Evolutionary conservation across 2,888 invertebrate species (phyloP).

Genomic region (Loripinus fragilis): DNA sequence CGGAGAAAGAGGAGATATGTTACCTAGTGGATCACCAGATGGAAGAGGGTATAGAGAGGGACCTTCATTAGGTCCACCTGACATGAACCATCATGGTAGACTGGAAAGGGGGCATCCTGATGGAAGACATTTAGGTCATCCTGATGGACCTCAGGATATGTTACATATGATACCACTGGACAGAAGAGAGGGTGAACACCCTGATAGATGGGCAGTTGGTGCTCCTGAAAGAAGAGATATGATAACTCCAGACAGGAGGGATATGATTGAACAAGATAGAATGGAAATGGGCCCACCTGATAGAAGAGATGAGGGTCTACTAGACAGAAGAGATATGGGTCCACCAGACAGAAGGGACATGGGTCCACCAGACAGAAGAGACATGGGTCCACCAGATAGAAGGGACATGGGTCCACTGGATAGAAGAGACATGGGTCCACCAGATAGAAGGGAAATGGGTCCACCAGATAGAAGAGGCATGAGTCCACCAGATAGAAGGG

Average conservation of each 20-base stretch:
- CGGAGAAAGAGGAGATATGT: neutral
- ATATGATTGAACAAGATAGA: neutral
- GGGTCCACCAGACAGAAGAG: neutral
- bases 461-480: neutral
- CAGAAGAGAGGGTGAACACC: neutral
- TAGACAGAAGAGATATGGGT: conserved; percentile 12
- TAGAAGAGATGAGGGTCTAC: neutral
- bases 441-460: neutral
- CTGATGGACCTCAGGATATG: neutral
- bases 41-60: no score
- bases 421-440: neutral
- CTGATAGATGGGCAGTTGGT: neutral
- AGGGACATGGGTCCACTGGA: neutral
- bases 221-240: conserved; percentile 9
- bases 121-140: neutral
- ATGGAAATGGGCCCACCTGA: neutral
- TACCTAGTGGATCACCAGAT: neutral
- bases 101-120: neutral
- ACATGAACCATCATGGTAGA: no score
- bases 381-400: neutral
- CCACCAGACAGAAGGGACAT: neutral
- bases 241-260: neutral
- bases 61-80: no score
- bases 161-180: neutral
- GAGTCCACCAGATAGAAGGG: neutral